A percentile compares a stretch with the other conserved stretches of the same genome.
Evolutionary conservation across 2,888 invertebrate genomes (phyloP).

Genomic region (Eupithecia exiguata): DNA sequence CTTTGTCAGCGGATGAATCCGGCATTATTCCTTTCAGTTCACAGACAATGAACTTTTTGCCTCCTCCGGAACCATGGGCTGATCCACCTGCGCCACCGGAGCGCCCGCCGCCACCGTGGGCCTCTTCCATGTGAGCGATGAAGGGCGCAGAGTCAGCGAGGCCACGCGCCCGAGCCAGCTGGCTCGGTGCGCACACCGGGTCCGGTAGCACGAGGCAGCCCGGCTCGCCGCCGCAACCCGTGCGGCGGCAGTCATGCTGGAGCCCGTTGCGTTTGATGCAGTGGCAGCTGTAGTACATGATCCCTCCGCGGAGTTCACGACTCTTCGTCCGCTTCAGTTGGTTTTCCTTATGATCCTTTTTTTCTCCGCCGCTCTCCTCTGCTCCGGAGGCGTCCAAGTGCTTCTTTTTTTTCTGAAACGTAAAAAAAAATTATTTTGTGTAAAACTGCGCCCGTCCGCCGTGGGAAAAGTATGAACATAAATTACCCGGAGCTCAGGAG

Average conservation of each 20-base stretch:
- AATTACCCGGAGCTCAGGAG: conserved; percentile 65
- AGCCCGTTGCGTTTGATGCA: conserved; percentile 85
- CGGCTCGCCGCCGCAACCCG: conserved; percentile 81
- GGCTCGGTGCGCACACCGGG: conserved; percentile 81
- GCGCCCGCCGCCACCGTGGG: conserved; percentile 55
- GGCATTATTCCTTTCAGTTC: conserved; percentile 73
- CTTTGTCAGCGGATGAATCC: conserved; percentile 54
- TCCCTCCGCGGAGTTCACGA: conserved; percentile 82
- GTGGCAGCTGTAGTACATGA: conserved; percentile 83
- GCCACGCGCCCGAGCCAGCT: conserved; percentile 75
- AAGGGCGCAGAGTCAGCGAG: conserved; percentile 70
- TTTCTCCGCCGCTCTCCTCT: conserved; percentile 68
- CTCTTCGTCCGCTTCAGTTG: conserved; percentile 77
- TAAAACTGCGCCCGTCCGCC: conserved; percentile 61
- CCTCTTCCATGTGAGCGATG: conserved; percentile 58
- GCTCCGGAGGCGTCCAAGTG: conserved; percentile 53
- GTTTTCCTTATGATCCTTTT: conserved; percentile 75
- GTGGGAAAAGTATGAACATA: conserved; percentile 54
- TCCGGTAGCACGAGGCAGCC: conserved; percentile 81
- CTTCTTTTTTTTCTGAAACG: conserved; percentile 65
- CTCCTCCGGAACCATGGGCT: conserved; percentile 53
- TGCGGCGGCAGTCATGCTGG: conserved; percentile 84
- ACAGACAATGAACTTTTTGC: conserved; percentile 77
- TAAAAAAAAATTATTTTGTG: conserved; percentile 27
- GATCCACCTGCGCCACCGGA: conserved; percentile 50